phyloP scores from a whole-genome alignment of 2,888 invertebrate genomes.

The Volucella inanis region DNA sequence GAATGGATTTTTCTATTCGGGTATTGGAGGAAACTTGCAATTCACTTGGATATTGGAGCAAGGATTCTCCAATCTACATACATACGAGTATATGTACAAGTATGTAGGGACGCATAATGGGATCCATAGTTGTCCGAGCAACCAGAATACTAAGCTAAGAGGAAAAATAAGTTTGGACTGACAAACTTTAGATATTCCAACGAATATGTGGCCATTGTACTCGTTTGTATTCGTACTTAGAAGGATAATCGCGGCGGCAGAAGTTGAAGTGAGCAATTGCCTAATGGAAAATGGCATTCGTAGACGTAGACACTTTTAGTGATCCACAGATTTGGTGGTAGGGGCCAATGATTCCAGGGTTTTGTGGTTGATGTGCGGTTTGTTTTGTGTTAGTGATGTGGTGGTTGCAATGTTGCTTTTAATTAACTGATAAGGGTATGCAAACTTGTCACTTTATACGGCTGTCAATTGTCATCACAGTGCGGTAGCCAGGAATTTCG shows the following conservation, averaged over 20 bases:
- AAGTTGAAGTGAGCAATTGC: conserved; percentile 63
- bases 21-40: conserved; percentile 43
- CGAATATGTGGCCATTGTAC: conserved; percentile 34
- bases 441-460: background rate
- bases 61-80: conserved; percentile 5
- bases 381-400: background rate
- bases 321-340: background rate
- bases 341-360: background rate
- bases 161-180: conserved; percentile 35
- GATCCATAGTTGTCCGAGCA: conserved; percentile 39
- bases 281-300: conserved; percentile 46
- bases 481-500: no score
- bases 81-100: background rate
- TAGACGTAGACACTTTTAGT: background rate
- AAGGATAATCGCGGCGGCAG: conserved; percentile 45
- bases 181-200: conserved; percentile 39
- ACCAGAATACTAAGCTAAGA: conserved; percentile 39
- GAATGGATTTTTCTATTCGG: conserved; percentile 25
- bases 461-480: no score
- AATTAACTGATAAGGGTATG: conserved; percentile 18
- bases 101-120: conserved; percentile 13
- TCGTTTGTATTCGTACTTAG: background rate
- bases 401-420: conserved; percentile 10
- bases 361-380: conserved; percentile 1
- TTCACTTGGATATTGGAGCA: conserved; percentile 54